Percentiles rank a stretch among this genome's conserved stretches.
These are phyloP conservation scores for Ciconia nigra DNA, from an alignment of 2,797 vertebrate species.

Conservation along the genomic window DNA sequence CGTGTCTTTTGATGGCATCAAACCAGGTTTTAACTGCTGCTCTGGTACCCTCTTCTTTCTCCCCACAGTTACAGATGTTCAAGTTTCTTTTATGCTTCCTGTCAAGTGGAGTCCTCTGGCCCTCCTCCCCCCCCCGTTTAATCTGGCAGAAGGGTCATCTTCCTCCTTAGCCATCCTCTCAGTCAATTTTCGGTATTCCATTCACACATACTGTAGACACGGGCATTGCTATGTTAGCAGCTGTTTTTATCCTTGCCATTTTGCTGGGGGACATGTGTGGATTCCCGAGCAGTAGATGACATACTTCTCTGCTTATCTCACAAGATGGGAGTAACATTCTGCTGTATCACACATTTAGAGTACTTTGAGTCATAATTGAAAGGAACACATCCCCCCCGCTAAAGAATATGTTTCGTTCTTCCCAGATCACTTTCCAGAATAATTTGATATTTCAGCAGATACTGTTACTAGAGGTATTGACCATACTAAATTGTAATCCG, in stretches of 20 bases:
- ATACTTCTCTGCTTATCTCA: background rate
- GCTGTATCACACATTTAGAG: background rate
- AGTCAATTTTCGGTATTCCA: background rate
- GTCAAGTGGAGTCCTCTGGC: background rate
- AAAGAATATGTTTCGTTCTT: background rate
- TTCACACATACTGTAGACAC: background rate
- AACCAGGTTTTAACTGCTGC: background rate
- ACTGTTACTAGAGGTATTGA: background rate
- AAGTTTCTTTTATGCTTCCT: background rate
- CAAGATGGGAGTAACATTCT: background rate
- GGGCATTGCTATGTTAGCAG: background rate
- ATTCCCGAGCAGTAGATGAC: background rate
- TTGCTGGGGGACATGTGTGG: background rate
- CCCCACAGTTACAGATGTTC: background rate
- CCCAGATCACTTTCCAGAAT: background rate
- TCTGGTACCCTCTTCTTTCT: background rate
- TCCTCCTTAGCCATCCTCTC: background rate
- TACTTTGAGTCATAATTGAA: background rate
- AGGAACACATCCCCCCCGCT: rapidly evolving
- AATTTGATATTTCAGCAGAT: background rate
- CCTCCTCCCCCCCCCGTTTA: background rate
- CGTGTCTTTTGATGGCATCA: background rate
- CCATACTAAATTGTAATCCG: background rate
- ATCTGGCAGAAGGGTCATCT: background rate
- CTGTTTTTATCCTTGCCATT: background rate